A percentile compares a stretch with the other conserved stretches of the same genome.
Conservation (phyloP, 2,888 invertebrate genomes). For the Prostheceraeus crozeri region DNA sequence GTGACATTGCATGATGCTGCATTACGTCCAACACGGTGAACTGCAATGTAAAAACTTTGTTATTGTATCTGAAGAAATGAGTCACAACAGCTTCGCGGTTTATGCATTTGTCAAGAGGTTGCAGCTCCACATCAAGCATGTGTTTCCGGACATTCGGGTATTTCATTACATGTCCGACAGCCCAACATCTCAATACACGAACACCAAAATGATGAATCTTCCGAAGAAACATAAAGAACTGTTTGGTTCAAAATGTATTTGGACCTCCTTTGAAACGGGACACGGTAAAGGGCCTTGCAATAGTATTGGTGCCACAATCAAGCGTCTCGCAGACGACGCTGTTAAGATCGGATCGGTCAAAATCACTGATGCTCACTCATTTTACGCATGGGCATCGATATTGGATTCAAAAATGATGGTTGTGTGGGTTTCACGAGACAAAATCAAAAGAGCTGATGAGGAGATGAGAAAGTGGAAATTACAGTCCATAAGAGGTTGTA, state of each 20-base stretch:
- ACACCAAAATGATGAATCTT: slow-evolving; percentile 40
- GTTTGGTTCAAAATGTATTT: slow-evolving; percentile 36
- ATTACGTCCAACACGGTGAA: slow-evolving; percentile 32
- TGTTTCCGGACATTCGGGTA: slow-evolving; percentile 10
- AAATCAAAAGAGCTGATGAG: neutral
- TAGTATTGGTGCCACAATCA: slow-evolving; percentile 39
- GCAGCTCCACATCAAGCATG: slow-evolving; percentile 34
- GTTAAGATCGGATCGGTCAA: neutral
- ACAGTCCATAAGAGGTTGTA: neutral
- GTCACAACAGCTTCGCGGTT: slow-evolving; percentile 40
- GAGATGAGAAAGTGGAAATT: slow-evolving; percentile 9
- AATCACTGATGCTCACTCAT: neutral
- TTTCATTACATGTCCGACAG: slow-evolving; percentile 41
- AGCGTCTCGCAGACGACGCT: slow-evolving; percentile 1
- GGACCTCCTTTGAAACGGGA: slow-evolving; percentile 40
- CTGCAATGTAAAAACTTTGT: slow-evolving; percentile 11
- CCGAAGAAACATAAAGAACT: slow-evolving; percentile 37
- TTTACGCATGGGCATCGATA: slow-evolving; percentile 16
- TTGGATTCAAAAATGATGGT: slow-evolving; percentile 1
- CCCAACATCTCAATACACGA: slow-evolving; percentile 42
- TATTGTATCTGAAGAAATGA: slow-evolving; percentile 39
- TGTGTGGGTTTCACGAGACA: slow-evolving; percentile 14
- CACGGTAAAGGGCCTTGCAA: slow-evolving; percentile 41
- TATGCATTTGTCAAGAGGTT: slow-evolving; percentile 41
- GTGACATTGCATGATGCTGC: slow-evolving; percentile 37